Conservation (phyloP, 2,888 invertebrate species). For the Uloborus plumipes region DNA sequence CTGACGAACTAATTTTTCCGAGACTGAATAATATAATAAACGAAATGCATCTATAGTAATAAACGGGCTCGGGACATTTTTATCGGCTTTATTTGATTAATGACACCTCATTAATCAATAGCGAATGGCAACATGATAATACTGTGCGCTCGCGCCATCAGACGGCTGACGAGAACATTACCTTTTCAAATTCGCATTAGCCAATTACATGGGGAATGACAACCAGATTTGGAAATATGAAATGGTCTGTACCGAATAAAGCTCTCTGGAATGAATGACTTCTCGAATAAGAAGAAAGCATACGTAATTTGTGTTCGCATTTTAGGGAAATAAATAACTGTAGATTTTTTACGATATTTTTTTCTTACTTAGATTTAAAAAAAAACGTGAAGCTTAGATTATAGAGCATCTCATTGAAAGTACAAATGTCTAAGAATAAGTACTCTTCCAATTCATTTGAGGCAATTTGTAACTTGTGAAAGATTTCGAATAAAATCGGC, state of each 20-base stretch:
- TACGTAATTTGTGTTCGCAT: conserved; percentile 10
- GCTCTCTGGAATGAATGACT: conserved; percentile 26
- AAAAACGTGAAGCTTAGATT: too few relatives aligned
- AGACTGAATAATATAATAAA: conserved; percentile 41
- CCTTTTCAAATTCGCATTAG: conserved; percentile 52
- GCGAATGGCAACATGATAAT: conserved; percentile 59
- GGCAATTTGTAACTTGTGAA: too few relatives aligned
- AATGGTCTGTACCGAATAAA: conserved; percentile 40
- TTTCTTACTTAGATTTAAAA: too few relatives aligned
- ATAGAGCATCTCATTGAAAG: too few relatives aligned
- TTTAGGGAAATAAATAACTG: conserved; percentile 28
- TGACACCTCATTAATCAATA: conserved; percentile 59
- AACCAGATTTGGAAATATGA: conserved; percentile 37
- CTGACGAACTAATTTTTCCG: conserved; percentile 39
- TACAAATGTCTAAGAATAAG: too few relatives aligned
- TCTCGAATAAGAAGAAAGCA: background rate
- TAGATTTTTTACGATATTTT: too few relatives aligned
- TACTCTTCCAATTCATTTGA: too few relatives aligned
- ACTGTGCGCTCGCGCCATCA: conserved; percentile 52
- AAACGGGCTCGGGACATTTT: conserved; percentile 50
- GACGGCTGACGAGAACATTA: conserved; percentile 56
- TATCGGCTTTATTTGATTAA: conserved; percentile 57
- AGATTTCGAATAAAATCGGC: too few relatives aligned
- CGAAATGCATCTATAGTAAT: conserved; percentile 40
- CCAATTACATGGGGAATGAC: conserved; percentile 41